Base-by-base conservation (phyloP, 2,888 invertebrate species). In the Agonum fuliginosum region DNA sequence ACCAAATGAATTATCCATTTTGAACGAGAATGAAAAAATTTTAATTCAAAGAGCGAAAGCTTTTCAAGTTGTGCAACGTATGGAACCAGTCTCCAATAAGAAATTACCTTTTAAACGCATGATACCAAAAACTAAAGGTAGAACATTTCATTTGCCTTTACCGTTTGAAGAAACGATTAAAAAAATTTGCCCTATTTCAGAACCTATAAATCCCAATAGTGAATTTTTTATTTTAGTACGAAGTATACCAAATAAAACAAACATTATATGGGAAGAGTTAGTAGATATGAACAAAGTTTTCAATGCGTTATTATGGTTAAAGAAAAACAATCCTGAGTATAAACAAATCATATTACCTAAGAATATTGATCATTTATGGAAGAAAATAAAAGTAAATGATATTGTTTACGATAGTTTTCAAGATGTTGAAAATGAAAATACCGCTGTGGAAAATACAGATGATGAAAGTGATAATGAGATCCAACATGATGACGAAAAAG, bases 21-120 rank as follows among this genome's bases (percentile, higher is more conserved):
- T 84, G n/a, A 81, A 83, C 72, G 78, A 80, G 22, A 81, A 79
- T 77, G 81, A 84, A 79, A 81, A 80, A 79, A 80, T 81, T 8
- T 80, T 83, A 4, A 83, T 83, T 62, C 82, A 83, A 79, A 71
- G 82, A 78, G 83, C 83, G 12, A 84, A 84, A 81, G 83, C 85
- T 2, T 84, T 84, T 79, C 84, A 85, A 81, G 83, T 82, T 0
- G 80, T 85, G n/a, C 58, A 79, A 43, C 67, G 74, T 51, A 82
- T 84, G 81, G 81, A 79, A 54, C 80, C 84, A 4, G 84, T 85
- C 2, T 81, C 81, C 41, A 84, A 83, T 14, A 82, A 83, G 80
- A 34, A 30, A 65, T 3, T 83, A 75, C 84, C 83, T 6, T 77
- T 81, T 77, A 78, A 78, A 24, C 69, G 81, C 30, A 82, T 82